These are phyloP conservation scores for Eupithecia centaureata DNA, from an alignment of 2,888 invertebrate genomes.

Conservation along the genomic window DNA sequence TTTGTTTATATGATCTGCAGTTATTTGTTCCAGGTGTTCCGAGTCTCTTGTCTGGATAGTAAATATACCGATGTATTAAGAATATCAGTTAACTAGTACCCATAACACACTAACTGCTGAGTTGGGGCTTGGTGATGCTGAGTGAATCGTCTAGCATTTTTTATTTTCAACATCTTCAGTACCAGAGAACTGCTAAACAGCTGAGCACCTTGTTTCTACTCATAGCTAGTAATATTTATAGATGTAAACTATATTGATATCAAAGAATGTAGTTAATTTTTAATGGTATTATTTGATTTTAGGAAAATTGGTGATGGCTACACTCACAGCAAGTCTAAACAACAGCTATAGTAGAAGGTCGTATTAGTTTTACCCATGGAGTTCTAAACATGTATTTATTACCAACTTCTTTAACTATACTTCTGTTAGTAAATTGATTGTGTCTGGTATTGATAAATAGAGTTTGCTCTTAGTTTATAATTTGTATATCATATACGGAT, in stretches of 20 bases:
- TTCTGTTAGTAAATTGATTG: not conserved
- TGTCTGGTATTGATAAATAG: constrained; percentile 1
- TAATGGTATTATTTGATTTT: not conserved
- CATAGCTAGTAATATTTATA: not conserved
- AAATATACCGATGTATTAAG: no score
- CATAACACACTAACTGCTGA: no score
- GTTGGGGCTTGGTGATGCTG: no score
- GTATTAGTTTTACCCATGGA: not conserved
- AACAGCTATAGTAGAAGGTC: not conserved
- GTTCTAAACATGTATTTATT: not conserved
- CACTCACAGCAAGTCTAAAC: not conserved
- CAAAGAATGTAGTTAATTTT: not conserved
- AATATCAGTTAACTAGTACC: no score
- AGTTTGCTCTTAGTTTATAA: not conserved
- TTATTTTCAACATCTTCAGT: not conserved
- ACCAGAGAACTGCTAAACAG: not conserved
- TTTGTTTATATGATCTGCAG: no score
- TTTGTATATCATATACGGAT: not conserved
- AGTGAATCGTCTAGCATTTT: no score
- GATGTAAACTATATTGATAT: not conserved
- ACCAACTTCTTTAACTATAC: not conserved
- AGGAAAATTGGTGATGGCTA: not conserved
- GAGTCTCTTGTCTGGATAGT: no score
- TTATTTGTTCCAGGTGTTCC: no score
- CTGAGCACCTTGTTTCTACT: not conserved